Evolutionary conservation across 2,797 vertebrate genomes (phyloP), one percentile per base, ranked within the genome.

Genomic region (Menidia menidia): DNA sequence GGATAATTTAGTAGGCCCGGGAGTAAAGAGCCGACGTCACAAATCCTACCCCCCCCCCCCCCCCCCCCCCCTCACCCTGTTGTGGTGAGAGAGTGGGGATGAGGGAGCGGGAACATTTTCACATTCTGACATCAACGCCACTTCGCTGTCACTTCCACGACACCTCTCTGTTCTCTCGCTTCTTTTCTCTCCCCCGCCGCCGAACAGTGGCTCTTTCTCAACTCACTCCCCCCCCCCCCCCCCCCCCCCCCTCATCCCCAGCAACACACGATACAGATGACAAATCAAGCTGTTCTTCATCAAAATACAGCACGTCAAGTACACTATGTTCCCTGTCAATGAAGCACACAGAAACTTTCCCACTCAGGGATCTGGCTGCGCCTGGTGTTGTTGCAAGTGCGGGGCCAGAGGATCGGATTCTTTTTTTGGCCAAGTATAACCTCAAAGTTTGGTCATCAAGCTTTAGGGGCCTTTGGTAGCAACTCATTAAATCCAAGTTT

Each of bases 251-350:
- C 47, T 61, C 56, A 72, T 52, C 72, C 52, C 48, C 42, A 8
- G 62, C 32, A 16, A 43, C 47, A 43, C 47, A 4, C 3, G 11
- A 68, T 84, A 8, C 87, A 89, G 82, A 86, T 89, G 84, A 86
- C 72, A 77, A 81, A 79, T 85, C 78, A 79, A 88, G 83, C 84
- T 89, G 89, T 76, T 86, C 53, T 5, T 65, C 67, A 1, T 73
- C 56, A 50, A 69, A 87, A 71, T 42, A 70, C 45, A 58, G 4
- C 60, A 30, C 68, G 81, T 86, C 77, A 77, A 85, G 71, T 51
- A 43, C 61, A 58, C 39, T 47, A 39, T 47, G 62, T 73, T 71
- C 73, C 68, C 55, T 18, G 32, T 75, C 55, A 59, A 44, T 56
- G 75, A 84, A 56, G 71, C 59, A 72, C 71, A 82, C 35, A 39